These are phyloP conservation scores for Sminthurides bifidus DNA, from an alignment of 1,140 invertebrate species.

Conservation along the genomic window DNA sequence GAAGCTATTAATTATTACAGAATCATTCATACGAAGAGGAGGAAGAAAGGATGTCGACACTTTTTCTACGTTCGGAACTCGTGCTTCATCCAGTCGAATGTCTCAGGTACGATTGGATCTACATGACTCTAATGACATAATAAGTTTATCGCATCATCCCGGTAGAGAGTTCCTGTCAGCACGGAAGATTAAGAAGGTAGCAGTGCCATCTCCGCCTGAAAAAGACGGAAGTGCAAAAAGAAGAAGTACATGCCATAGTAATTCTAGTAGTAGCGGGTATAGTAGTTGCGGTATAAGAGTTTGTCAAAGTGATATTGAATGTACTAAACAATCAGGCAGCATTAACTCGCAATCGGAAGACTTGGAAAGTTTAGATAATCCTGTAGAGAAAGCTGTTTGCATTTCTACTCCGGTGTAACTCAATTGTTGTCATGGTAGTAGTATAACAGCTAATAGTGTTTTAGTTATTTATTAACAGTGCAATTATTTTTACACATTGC, in stretches of 20 bases:
- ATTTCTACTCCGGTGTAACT: conserved; percentile 22
- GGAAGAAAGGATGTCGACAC: conserved; percentile 20
- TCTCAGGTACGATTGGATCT: conserved; percentile 17
- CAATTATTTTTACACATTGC: neutral
- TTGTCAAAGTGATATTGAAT: neutral
- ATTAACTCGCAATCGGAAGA: conserved; percentile 17
- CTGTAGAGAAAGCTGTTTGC: conserved; percentile 6
- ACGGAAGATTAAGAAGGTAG: conserved; percentile 2
- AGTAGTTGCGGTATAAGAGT: conserved; percentile 8
- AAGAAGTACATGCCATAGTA: conserved; percentile 14
- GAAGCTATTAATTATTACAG: neutral
- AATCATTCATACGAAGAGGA: conserved; percentile 14
- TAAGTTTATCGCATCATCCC: conserved; percentile 17
- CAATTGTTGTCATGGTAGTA: no score
- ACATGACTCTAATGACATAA: conserved; percentile 17
- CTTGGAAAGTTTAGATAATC: conserved; percentile 16
- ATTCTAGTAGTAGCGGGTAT: conserved; percentile 23
- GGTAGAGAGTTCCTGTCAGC: conserved; percentile 22
- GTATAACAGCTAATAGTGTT: no score
- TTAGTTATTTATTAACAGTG: neutral
- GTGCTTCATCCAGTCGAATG: conserved; percentile 17
- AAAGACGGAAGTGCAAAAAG: conserved; percentile 4
- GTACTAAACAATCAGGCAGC: conserved; percentile 12
- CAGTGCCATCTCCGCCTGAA: conserved; percentile 16
- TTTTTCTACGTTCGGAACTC: conserved; percentile 28